These are phyloP conservation scores for Triops longicaudatus DNA, from an alignment of 1,140 invertebrate genomes.

Conservation along the genomic window DNA sequence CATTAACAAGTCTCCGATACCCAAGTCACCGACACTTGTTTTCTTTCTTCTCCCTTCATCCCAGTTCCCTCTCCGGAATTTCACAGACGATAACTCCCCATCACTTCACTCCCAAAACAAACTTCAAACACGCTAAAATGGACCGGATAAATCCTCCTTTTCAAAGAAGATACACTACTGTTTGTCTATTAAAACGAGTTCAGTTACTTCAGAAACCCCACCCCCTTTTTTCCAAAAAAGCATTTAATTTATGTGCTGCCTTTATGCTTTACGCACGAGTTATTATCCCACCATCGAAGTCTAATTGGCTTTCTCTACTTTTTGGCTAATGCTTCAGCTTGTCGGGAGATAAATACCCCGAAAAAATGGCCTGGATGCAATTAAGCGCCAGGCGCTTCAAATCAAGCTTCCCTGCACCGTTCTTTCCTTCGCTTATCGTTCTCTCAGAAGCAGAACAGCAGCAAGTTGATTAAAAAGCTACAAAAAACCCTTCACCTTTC, in stretches of 20 bases:
- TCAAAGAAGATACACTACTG: neutral
- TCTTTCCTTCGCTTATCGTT: neutral
- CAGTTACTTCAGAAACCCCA: too few relatives aligned
- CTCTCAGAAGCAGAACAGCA: neutral
- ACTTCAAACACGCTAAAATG: neutral
- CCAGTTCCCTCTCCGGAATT: neutral
- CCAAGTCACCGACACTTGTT: neutral
- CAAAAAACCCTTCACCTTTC: neutral
- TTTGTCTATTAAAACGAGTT: constrained; percentile 9
- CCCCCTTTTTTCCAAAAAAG: too few relatives aligned
- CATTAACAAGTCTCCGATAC: neutral
- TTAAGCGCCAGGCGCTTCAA: neutral
- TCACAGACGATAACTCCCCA: neutral
- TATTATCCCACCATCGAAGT: neutral
- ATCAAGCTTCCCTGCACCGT: neutral
- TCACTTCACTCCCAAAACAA: neutral
- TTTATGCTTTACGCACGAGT: neutral
- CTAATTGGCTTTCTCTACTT: neutral
- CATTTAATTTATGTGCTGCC: neutral
- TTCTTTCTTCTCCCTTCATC: neutral
- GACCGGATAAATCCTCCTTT: constrained; percentile 13
- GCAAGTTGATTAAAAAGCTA: neutral
- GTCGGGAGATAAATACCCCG: neutral
- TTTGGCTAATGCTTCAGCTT: neutral
- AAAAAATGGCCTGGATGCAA: neutral